Evolutionary conservation across 2,113 vertebrate species (phyloP), one percentile per base, ranked within the genome.

Genomic region (Rafetus swinhoei): DNA sequence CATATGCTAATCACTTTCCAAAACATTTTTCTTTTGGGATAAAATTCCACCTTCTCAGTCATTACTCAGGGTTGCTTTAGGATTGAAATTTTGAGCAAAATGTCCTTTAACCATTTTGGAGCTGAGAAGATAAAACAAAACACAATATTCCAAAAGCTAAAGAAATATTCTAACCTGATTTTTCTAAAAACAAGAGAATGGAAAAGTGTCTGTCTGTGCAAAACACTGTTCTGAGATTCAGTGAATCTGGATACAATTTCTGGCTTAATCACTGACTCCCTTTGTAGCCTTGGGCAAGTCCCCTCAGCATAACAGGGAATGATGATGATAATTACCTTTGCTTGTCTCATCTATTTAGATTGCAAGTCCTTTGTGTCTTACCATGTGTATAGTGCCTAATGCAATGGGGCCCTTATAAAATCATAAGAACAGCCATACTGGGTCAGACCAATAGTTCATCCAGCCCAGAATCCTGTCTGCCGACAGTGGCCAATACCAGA

Each of bases 121-220:
- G 9, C 57, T 29, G 3, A 32, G 56, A 12, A 52, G 25, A 52
- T 35, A 19, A 82, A 16, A 60, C 35, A 77, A 87, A 14, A 4
- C 1, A 5, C 10, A 10, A 2, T 45, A 22, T 21, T 79, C n/a
- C 15, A 0, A 1, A 27, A 19, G 45, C 0, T 18, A 35, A 35
- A 29, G 81, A 45, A n/a, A n/a, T 45, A 11, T 21, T 69, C 16
- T 4, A 19, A 69, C 18, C 32, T 69, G 65, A 69, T 69, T 19
- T 69, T n/a, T 69, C 32, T 79, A 83, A 82, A 18, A 18, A 7
- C 25, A 13, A 11, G 4, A 9, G 39, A 69, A 29, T 84, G 87
- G 39, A 76, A 45, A 50, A 45, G 3, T 14, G 21, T 25, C 21
- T 25, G 39, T 76, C n/a, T 52, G 15, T 7, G 3, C 29, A 27